Evolutionary conservation across 2,797 vertebrate genomes (phyloP), one percentile per base, ranked within the genome.

Genomic region (Melanotaenia nigrans): DNA sequence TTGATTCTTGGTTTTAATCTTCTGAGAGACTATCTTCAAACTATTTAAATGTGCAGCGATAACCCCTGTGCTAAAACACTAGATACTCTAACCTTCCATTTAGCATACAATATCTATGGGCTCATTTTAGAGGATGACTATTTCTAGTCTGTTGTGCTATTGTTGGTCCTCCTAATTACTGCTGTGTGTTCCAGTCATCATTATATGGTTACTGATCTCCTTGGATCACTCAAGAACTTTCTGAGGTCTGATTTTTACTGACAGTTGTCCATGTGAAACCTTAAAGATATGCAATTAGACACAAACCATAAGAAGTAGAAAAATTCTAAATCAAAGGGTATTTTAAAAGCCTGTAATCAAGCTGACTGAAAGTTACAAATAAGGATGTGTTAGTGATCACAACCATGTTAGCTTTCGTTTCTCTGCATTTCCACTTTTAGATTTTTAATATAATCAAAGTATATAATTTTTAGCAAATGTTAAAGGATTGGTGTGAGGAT

Each of bases 401-500:
- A 1, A 12, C 49, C 5, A 24, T 5, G 13, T 12, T 53, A 4
- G 22, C 20, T 53, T 53, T 53, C 12, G 49, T 24, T 53, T n/a
- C 22, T 10, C 28, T 42, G 32, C 25, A 24, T 61, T 61, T 61
- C 3, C 35, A 35, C 35, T 35, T 8, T 10, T 35, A 35, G 35
- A 35, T 35, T 32, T 38, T 0, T 18, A 14, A 25, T 7, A 51
- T 53, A 9, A 10, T 12, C 24, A 3, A 30, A 20, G 10, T 28
- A 25, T 36, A 36, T 32, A 5, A n/a, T 42, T 24, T 32, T 12
- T 4, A 53, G 59, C 35, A 55, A 71, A 65, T 59, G 4, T 12
- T 69, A 24, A 61, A 55, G n/a, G n/a, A 70, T 59, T 14, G 38
- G 47, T 20, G 16, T 61, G 3, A 12, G 9, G 22, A 65, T 67